Evolutionary conservation across 2,113 vertebrate species (phyloP), one percentile per base, ranked within the genome.

Genomic region (Sialia sialis): DNA sequence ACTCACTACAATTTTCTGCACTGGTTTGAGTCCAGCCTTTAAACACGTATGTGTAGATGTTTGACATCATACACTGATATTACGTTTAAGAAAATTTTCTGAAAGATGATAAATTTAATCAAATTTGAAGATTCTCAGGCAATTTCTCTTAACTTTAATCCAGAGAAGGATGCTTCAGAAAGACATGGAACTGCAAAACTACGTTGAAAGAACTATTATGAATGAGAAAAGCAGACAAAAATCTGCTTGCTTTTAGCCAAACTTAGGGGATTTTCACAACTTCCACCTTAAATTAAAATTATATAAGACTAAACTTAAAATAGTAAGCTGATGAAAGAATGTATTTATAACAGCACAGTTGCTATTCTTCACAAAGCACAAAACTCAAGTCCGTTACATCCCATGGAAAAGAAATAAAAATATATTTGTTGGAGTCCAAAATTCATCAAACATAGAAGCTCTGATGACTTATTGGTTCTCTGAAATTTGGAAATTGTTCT

Each of bases 1-100:
- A 96, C 59, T 96, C 96, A 95, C 43, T 90, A 84, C 68, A 94
- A 95, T 84, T 90, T 89, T 92, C 72, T 93, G 84, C 58, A 75
- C 27, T 17, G 13, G 30, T 83, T 90, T 90, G 75, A 67, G 39
- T 80, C 63, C 23, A 77, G 51, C 63, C 75, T 73, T 88, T 59
- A 64, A 90, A 88, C 75, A 74, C 32, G 11, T 60, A 39, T 30
- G 59, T 4, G 4, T 80, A 59, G 55, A 86, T 88, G 17, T 83
- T 85, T 91, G 82, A 87, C 64, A 90, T 91, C 93, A 85, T 36
- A 60, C 13, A 7, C 44, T 70, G 55, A 26, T 48, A 52, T 11
- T 88, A 86, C 0, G 0, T 72, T 48, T 84, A 78, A 68, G 49
- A 91, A 83, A 83, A 60, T 39, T 83, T 30, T 73, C 59, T 62